These are phyloP conservation scores for Cnemophilus loriae DNA, from an alignment of 2,113 vertebrate species.

Conservation along the genomic window DNA sequence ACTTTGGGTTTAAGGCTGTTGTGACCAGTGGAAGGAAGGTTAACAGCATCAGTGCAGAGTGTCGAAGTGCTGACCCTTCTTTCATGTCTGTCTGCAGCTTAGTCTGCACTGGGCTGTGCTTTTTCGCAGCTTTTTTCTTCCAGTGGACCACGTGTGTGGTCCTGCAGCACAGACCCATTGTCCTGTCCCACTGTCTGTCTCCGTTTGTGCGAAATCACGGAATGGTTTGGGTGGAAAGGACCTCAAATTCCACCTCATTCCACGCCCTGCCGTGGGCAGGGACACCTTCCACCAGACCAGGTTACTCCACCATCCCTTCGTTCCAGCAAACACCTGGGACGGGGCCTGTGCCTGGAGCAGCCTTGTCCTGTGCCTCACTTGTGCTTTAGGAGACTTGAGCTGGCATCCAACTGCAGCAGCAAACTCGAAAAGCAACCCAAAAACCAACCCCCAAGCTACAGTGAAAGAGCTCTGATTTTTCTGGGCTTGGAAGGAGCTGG, in stretches of 20 bases:
- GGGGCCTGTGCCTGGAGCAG: not conserved
- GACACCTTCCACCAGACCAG: not conserved
- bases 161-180: not conserved
- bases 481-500: not conserved
- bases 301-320: not conserved
- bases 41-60: too few relatives aligned
- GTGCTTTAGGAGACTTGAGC: not conserved
- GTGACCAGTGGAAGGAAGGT: not conserved
- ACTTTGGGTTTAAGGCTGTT: not conserved
- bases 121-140: not conserved
- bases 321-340: not conserved
- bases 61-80: not conserved
- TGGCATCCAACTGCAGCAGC: not conserved
- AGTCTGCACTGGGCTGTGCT: not conserved
- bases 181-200: not conserved
- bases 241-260: not conserved
- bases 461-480: not conserved
- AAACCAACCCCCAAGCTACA: not conserved
- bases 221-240: not conserved
- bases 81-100: not conserved
- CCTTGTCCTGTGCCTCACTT: not conserved
- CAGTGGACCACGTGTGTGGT: not conserved
- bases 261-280: not conserved
- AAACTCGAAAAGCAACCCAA: not conserved
- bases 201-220: not conserved